Evolutionary conservation across 37 sponge, comb jelly and placozoan species (phyloP), one percentile per base, ranked within the genome.

Genomic region (Ianthella basta): DNA sequence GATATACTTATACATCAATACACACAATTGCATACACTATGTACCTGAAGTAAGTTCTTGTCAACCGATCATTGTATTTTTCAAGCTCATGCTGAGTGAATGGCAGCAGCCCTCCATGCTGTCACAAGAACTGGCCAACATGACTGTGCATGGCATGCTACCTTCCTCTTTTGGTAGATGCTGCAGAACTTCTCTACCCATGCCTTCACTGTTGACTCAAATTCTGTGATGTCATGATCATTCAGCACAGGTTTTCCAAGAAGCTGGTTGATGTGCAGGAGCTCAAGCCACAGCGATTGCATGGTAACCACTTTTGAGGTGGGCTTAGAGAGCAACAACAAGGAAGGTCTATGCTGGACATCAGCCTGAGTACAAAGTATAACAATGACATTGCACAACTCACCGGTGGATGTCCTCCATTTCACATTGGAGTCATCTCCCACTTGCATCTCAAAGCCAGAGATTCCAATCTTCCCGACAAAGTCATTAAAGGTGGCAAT

Each of bases 61-160:
- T 44, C 8, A 44, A 8, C 3, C 50, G 50, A 8, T 44, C 50
- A 8, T 44, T 44, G 50, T 44, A 44, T 8, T 75, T 75, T 80
- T 80, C 81, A 0, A 80, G 60, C 12, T 34, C 81, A 5, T 80
- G 81, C 60, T 80, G 81, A 0, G 81, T 59, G 37, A 80, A 80
- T 60, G 81, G 81, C 8, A 59, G 24, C 18, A 80, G 59, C 3
- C 33, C 0, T 3, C 81, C 81, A 57, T 80, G 81, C 38, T 37
- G 32, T 1, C 37, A 1, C 20, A 80, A 15, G 38, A 80, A 80
- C 33, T 80, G 35, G 36, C 81, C 60, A 37, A 80, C 81, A 56
- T 80, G 81, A 18, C 37, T 32, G 2, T 25, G 35, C 60, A 80
- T 19, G 35, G 81, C 81, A 80, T 80, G 81, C 56, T 1, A 80